Percentiles rank a stretch among this genome's conserved stretches.
Evolutionary conservation across 2,888 invertebrate genomes (phyloP).

Genomic region (Eudasyphora cyanicolor): DNA sequence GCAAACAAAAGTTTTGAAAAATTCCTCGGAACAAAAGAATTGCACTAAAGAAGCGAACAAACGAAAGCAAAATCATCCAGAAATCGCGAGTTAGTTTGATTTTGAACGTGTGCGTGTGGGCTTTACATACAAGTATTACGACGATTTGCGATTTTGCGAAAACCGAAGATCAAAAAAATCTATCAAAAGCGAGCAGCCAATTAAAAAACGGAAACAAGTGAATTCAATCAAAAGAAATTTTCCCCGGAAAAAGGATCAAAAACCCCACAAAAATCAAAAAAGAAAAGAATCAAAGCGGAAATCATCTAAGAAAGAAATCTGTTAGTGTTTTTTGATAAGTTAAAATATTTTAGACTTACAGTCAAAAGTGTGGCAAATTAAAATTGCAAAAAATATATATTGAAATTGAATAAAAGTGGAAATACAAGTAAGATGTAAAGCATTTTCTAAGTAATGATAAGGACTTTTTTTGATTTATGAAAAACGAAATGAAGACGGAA

Average conservation of each 20-base stretch:
- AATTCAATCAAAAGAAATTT: constrained; percentile 38
- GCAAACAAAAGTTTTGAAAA: constrained; percentile 46
- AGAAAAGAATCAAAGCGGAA: constrained; percentile 41
- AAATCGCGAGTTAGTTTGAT: constrained; percentile 1
- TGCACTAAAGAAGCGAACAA: background rate
- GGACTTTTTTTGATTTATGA: background rate
- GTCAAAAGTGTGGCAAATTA: background rate
- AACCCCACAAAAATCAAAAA: constrained; percentile 25
- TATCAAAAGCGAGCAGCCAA: constrained; percentile 38
- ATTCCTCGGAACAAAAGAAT: background rate
- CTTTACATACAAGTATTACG: no score
- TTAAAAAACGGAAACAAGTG: constrained; percentile 34
- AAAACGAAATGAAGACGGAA: background rate
- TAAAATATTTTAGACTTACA: background rate
- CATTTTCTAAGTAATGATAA: background rate
- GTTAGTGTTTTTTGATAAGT: constrained; percentile 2
- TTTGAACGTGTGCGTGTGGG: background rate
- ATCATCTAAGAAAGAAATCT: constrained; percentile 28
- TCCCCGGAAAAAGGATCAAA: constrained; percentile 10
- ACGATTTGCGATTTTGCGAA: background rate
- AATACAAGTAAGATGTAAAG: constrained; percentile 8
- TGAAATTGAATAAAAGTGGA: constrained; percentile 21
- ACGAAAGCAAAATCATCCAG: background rate
- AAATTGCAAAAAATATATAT: constrained; percentile 9
- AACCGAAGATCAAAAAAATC: constrained; percentile 44